Evolutionary conservation across 2,888 invertebrate species (phyloP).

Genomic region (Linnaemya tessellans): DNA sequence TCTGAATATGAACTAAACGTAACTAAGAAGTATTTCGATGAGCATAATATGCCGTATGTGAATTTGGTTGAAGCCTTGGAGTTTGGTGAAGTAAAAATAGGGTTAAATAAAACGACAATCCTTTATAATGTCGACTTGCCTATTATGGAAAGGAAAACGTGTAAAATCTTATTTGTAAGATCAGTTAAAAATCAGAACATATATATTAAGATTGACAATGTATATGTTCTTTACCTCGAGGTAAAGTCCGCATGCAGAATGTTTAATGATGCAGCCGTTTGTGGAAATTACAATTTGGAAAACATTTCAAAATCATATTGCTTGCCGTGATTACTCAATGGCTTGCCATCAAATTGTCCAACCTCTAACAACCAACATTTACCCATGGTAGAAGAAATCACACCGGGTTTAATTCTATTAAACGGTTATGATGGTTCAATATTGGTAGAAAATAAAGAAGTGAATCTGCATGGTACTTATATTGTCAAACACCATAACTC

Average conservation of each 20-base stretch:
- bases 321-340: slow-evolving; percentile 5
- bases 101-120: slow-evolving; percentile 53
- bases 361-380: slow-evolving; percentile 28
- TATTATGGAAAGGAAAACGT: slow-evolving; percentile 47
- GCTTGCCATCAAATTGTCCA: background rate
- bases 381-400: slow-evolving; percentile 4
- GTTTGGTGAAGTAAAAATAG: slow-evolving; percentile 67
- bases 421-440: slow-evolving; percentile 6
- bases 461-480: no score
- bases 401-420: background rate
- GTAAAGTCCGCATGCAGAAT: background rate
- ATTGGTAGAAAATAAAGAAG: background rate
- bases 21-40: slow-evolving; percentile 52
- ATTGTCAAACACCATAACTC: background rate
- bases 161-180: slow-evolving; percentile 6
- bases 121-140: slow-evolving; percentile 69
- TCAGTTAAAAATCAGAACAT: slow-evolving; percentile 20
- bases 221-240: slow-evolving; percentile 18
- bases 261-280: slow-evolving; percentile 24
- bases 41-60: slow-evolving; percentile 65
- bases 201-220: background rate
- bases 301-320: slow-evolving; percentile 2
- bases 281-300: slow-evolving; percentile 3
- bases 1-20: slow-evolving; percentile 59
- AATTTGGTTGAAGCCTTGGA: slow-evolving; percentile 72